These are phyloP conservation scores for Siniperca undulata DNA, from an alignment of 2,797 vertebrate species.

Conservation along the genomic window DNA sequence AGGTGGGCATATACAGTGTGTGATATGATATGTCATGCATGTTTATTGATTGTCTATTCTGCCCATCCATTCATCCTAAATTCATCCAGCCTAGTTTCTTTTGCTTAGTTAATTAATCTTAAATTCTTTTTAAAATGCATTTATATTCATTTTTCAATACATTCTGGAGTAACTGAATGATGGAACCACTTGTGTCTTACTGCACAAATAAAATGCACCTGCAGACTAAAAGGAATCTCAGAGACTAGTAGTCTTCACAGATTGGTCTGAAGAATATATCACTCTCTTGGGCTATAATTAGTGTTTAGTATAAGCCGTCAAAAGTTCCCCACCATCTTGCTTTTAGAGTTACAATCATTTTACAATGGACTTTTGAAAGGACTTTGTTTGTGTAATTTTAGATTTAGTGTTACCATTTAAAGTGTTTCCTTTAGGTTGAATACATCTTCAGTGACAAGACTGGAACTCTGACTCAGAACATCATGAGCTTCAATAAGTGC, in stretches of 20 bases:
- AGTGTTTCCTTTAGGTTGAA: constrained; percentile 84
- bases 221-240: constrained; percentile 2
- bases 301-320: neutral
- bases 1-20: constrained; percentile 75
- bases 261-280: neutral
- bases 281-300: neutral
- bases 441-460: constrained; percentile 97
- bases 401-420: neutral
- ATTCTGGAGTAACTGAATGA: neutral
- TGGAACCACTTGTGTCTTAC: neutral
- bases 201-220: neutral
- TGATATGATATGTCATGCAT: neutral
- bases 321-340: neutral
- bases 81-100: neutral
- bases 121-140: neutral
- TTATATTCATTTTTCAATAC: neutral
- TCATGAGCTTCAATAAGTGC: constrained; percentile 97
- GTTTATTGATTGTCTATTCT: neutral
- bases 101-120: neutral
- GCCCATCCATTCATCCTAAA: too few species aligned
- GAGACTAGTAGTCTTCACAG: neutral
- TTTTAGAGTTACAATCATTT: neutral
- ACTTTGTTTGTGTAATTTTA: neutral
- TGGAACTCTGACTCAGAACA: constrained; percentile 96
- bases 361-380: neutral